phyloP scores from a whole-genome alignment of 2,888 invertebrate species.

The Labia minor region DNA sequence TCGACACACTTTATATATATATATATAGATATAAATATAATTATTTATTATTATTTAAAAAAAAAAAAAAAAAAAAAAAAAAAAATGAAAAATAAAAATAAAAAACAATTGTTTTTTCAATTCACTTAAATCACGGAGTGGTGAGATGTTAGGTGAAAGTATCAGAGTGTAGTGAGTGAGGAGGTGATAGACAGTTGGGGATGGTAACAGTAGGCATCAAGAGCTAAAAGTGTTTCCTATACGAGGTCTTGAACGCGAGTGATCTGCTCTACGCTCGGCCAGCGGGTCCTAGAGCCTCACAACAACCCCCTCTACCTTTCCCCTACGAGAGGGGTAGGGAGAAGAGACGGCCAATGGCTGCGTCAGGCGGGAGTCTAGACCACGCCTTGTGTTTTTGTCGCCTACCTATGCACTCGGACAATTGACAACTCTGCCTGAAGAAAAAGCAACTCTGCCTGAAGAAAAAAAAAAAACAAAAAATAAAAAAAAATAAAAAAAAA shows the following conservation, averaged over 20 bases:
- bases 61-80: too few relatives aligned
- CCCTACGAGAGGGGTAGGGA: neutral
- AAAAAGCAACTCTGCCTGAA: too few relatives aligned
- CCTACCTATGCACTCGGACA: neutral
- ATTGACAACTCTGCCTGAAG: neutral
- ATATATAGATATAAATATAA: too few relatives aligned
- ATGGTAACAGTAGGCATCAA: too few relatives aligned
- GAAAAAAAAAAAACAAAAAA: too few relatives aligned
- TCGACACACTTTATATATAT: neutral
- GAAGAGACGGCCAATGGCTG: neutral
- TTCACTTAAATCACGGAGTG: neutral
- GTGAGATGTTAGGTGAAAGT: neutral
- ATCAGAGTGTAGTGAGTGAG: neutral
- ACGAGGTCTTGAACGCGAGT: neutral
- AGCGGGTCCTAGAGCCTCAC: neutral
- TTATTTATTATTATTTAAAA: too few relatives aligned
- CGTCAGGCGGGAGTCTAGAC: neutral
- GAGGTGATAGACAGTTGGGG: too few relatives aligned
- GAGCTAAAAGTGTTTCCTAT: too few relatives aligned
- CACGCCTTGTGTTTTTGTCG: neutral
- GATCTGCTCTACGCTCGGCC: neutral
- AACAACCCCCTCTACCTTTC: neutral
- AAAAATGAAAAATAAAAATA: neutral
- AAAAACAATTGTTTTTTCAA: neutral
- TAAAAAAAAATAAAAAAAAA: too few relatives aligned